Conservation (phyloP, 2,113 vertebrate species). For the Bombycilla garrulus region DNA sequence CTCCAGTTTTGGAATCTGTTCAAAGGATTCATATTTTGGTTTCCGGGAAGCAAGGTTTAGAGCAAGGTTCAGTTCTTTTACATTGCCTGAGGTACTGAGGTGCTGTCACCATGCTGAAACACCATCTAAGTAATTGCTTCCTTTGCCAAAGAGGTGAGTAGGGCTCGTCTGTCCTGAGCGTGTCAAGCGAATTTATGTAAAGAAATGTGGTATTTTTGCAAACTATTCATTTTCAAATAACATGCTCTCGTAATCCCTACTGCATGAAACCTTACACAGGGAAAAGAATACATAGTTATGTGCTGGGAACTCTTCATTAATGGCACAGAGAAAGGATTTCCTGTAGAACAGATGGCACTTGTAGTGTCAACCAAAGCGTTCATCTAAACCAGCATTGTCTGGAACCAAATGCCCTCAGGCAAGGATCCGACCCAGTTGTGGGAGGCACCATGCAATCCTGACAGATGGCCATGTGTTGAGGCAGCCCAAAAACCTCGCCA, state of each 20-base stretch:
- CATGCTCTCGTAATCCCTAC: background rate
- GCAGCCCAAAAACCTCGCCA: background rate
- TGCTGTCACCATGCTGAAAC: background rate
- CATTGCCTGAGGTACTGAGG: background rate
- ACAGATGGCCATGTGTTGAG: slow-evolving; percentile 48
- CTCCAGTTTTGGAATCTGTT: background rate
- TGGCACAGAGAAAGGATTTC: slow-evolving; percentile 53
- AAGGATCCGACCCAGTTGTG: slow-evolving; percentile 55
- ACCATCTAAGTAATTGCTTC: background rate
- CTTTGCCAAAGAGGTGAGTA: background rate
- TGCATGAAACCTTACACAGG: background rate
- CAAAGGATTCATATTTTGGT: background rate
- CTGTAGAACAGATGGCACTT: slow-evolving; percentile 56
- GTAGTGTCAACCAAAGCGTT: slow-evolving; percentile 35
- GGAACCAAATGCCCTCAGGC: slow-evolving; percentile 51
- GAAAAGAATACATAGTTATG: slow-evolving; percentile 36
- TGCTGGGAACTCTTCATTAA: slow-evolving; percentile 41
- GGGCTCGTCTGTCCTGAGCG: background rate
- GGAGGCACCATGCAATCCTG: slow-evolving; percentile 21
- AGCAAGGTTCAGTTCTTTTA: background rate
- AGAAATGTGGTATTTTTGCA: background rate
- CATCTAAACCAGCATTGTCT: slow-evolving; percentile 63
- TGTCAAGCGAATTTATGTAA: background rate
- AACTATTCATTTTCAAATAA: background rate
- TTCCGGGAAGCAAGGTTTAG: background rate